Evolutionary conservation across 37 sponge, comb jelly and placozoan species (phyloP).

Genomic region (Beroe forskalii): DNA sequence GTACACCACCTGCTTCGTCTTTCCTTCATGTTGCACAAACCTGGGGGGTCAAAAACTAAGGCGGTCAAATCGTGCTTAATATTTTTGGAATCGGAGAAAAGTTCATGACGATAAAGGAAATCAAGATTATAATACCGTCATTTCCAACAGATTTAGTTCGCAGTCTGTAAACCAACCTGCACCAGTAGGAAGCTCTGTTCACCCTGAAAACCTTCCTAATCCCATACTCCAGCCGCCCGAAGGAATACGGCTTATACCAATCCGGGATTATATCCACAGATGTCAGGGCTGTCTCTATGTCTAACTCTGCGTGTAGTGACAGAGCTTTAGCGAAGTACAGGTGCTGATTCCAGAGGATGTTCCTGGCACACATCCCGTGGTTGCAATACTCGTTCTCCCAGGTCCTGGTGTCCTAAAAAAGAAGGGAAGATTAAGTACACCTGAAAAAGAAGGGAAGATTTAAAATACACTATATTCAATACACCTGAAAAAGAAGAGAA

Average conservation of each 20-base stretch:
- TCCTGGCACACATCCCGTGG: constrained; percentile 18
- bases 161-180: too few species aligned
- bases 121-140: too few species aligned
- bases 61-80: too few species aligned
- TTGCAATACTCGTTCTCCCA: constrained; percentile 62
- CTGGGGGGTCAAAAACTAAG: too few species aligned
- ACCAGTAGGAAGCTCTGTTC: neutral
- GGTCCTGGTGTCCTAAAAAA: constrained; percentile 52
- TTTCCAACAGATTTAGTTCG: too few species aligned
- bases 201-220: constrained; percentile 16
- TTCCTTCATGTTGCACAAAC: neutral
- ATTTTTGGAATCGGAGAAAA: too few species aligned
- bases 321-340: constrained; percentile 34
- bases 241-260: neutral
- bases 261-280: neutral
- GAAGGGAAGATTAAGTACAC: too few species aligned
- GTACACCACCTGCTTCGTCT: constrained; percentile 16
- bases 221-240: neutral
- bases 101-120: too few species aligned
- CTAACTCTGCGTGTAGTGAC: neutral
- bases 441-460: too few species aligned
- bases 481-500: too few species aligned
- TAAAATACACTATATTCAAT: too few species aligned
- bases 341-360: neutral
- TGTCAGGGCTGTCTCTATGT: neutral